These are phyloP conservation scores for Cyphomyrus plagiostoma DNA, from an alignment of 2,113 vertebrate genomes.

Conservation along the genomic window DNA sequence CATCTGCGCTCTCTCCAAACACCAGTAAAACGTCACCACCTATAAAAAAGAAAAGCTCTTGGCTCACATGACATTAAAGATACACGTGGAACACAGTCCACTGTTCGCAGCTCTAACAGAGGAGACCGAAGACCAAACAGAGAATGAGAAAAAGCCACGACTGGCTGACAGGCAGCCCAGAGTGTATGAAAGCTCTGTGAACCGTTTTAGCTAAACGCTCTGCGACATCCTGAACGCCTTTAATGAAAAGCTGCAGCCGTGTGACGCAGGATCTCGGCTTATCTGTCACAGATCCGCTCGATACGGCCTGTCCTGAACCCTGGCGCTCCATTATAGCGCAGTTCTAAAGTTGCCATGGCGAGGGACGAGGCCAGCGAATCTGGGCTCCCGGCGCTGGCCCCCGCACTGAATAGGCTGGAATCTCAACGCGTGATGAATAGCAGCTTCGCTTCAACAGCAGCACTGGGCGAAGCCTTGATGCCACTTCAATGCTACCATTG, in stretches of 20 bases:
- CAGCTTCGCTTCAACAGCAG: conserved; percentile 23
- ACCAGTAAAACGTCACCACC: not conserved
- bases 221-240: not conserved
- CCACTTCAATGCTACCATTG: conserved; percentile 39
- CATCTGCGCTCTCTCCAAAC: not conserved
- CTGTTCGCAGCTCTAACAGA: not conserved
- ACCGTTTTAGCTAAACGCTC: not conserved
- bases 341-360: conserved; percentile 54
- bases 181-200: not conserved
- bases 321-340: conserved; percentile 27
- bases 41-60: not conserved
- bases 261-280: conserved; percentile 20
- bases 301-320: conserved; percentile 28
- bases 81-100: not conserved
- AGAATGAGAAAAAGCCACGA: not conserved
- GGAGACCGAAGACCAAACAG: not conserved
- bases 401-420: conserved; percentile 41
- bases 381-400: conserved; percentile 23
- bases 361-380: conserved; percentile 38
- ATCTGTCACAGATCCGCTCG: conserved; percentile 32
- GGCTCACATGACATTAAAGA: not conserved
- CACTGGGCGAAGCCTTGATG: conserved; percentile 43
- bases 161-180: not conserved
- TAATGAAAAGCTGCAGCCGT: not conserved
- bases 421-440: conserved; percentile 43